A percentile compares a stretch with the other conserved stretches of the same genome.
phyloP scores from a whole-genome alignment of 2,888 invertebrate species.

The Thysanoteuthis rhombus region DNA sequence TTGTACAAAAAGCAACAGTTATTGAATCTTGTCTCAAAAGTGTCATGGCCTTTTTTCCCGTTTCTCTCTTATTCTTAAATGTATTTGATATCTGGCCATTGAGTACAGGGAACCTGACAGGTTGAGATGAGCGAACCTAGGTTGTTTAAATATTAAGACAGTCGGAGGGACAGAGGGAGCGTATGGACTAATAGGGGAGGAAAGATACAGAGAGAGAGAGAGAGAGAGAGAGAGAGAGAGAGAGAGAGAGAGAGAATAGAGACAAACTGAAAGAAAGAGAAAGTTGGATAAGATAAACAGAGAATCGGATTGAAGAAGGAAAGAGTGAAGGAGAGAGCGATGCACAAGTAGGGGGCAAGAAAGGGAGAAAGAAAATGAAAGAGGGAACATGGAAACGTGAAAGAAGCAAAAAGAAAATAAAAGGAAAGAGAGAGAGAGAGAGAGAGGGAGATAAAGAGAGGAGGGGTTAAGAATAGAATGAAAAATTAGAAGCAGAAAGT shows the following conservation, averaged over 20 bases:
- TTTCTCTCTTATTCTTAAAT: neutral
- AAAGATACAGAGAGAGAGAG: neutral
- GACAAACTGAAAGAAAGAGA: too few species aligned
- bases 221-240: neutral
- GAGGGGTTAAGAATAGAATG: too few species aligned
- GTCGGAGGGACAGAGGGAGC: neutral
- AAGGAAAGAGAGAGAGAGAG: neutral
- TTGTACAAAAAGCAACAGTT: neutral
- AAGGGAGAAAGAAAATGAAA: too few species aligned
- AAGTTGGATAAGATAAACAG: too few species aligned
- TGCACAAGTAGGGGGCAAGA: too few species aligned
- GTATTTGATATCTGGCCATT: slow-evolving; percentile 12
- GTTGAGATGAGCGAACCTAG: neutral
- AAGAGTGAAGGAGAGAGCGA: too few species aligned
- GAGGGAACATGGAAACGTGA: too few species aligned
- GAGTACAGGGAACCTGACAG: neutral
- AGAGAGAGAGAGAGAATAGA: too few species aligned
- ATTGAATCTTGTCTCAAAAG: neutral
- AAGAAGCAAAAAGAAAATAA: neutral
- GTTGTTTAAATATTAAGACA: slow-evolving; percentile 12
- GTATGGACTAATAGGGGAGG: neutral
- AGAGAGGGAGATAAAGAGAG: neutral
- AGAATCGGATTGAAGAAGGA: too few species aligned
- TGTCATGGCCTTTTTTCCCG: neutral
- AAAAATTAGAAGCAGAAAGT: too few species aligned